These are phyloP conservation scores for Leucoptera coffeella DNA, from an alignment of 2,888 invertebrate species.

Conservation along the genomic window DNA sequence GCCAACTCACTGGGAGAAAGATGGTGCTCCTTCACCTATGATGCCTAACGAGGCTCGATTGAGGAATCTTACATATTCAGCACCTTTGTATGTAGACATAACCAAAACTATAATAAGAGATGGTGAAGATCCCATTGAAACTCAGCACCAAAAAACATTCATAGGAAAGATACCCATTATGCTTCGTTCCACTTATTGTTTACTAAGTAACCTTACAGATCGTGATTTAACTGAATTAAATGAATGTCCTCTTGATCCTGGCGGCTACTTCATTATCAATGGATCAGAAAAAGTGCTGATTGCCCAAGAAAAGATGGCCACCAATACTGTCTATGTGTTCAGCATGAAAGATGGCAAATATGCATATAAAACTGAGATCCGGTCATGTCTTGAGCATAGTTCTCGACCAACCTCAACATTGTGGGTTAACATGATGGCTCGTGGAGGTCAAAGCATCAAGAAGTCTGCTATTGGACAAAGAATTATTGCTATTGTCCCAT, in stretches of 20 bases:
- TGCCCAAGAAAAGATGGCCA: conserved; percentile 99
- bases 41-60: conserved; percentile 99
- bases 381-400: conserved; percentile 66
- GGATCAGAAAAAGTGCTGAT: conserved; percentile 98
- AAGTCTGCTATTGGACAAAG: conserved; percentile 98
- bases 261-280: conserved; percentile 99
- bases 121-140: conserved; percentile 81
- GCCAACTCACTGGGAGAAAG: conserved; percentile 99
- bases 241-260: conserved; percentile 98
- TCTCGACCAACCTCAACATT: conserved; percentile 95
- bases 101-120: conserved; percentile 93
- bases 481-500: conserved; percentile 95
- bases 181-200: conserved; percentile 95
- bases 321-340: conserved; percentile 99
- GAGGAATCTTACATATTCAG: conserved; percentile 95
- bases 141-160: conserved; percentile 69
- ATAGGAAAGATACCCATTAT: conserved; percentile 97
- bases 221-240: conserved; percentile 99
- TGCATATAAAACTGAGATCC: conserved; percentile 96
- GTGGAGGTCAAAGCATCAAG: conserved; percentile 97
- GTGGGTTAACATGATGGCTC: conserved; percentile 99
- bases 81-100: conserved; percentile 97
- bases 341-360: conserved; percentile 99
- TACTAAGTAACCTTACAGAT: conserved; percentile 91
- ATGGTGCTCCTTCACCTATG: conserved; percentile 98